Base-by-base conservation (phyloP, 2,797 vertebrate species). In the Bucorvus abyssinicus region DNA sequence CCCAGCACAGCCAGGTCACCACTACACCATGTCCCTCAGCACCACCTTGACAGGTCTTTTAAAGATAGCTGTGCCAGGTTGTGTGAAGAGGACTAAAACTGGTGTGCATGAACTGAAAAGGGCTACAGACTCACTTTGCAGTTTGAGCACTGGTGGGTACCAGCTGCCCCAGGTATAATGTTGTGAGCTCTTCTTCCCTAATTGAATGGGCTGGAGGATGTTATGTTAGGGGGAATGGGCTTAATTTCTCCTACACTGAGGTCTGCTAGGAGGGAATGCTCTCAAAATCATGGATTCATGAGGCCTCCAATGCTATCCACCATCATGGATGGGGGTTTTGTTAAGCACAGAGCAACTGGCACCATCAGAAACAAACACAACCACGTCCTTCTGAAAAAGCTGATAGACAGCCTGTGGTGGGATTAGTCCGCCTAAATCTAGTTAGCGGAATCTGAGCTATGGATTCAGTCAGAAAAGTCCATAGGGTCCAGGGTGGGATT, bases 51-150 rank as follows among this genome's bases (percentile, higher is more conserved):
- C 49, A 49, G 9, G 21, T 49, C 49, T 49, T 49, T 24, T 49
- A 49, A 45, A 13, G 63, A 47, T 4, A 68, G 42, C 29, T 53
- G 20, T 9, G 11, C 10, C 22, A 38, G 30, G 40, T 44, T 70
- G n/a, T 23, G 11, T 69, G 80, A 74, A 77, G 36, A 82, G 53
- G 38, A 61, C 32, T 81, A 69, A 82, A 79, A 9, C 14, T 59
- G 1, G 0, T 26, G 10, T 55, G 9, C 2, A 4, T 21, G 34
- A 55, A 32, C 8, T 64, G 30, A 47, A 50, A 50, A 64, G 45
- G 26, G 36, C 16, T 63, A 56, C 76, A 67, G 24, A 70, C 8
- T 59, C 67, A 15, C 15, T 81, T 27, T 90, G n/a, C 21, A 57
- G 38, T 65, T 30, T 65, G 56, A 79, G 47, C 30, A 45, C 21